Percentiles rank a stretch among this genome's conserved stretches.
phyloP scores from a whole-genome alignment of 2,113 vertebrate genomes.

The Phrynocephalus versicolor region DNA sequence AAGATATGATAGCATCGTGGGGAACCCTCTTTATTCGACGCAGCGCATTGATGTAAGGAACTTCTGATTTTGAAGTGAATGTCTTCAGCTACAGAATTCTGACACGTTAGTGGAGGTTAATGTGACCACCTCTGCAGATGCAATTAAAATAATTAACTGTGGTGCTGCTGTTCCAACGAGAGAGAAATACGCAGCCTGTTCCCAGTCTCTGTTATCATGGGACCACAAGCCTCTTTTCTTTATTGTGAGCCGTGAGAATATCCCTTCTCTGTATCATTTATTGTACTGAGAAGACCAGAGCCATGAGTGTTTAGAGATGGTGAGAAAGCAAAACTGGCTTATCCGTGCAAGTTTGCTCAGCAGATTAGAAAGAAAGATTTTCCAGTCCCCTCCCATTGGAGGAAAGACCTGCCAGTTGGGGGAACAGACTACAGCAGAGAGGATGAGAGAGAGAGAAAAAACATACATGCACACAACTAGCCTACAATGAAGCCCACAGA shows the following conservation, averaged over 20 bases:
- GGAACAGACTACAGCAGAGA: not conserved
- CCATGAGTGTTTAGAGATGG: not conserved
- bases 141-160: slow-evolving; percentile 2
- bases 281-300: slow-evolving; percentile 14
- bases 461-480: not conserved
- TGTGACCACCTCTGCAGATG: not conserved
- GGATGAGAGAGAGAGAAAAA: not conserved
- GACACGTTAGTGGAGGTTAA: not conserved
- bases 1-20: slow-evolving; percentile 61
- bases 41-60: slow-evolving; percentile 63
- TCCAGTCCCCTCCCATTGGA: slow-evolving; percentile 16
- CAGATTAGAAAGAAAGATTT: slow-evolving; percentile 16
- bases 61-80: slow-evolving; percentile 28
- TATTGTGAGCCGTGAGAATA: not conserved
- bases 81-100: slow-evolving; percentile 14
- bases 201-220: not conserved
- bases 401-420: slow-evolving; percentile 13
- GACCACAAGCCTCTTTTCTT: not conserved
- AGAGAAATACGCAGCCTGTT: not conserved
- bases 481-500: slow-evolving; percentile 12
- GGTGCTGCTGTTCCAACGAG: slow-evolving; percentile 1
- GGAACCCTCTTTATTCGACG: slow-evolving; percentile 62
- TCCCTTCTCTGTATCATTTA: slow-evolving; percentile 7
- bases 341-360: not conserved
- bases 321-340: slow-evolving; percentile 12